phyloP scores from a whole-genome alignment of 2,888 invertebrate species.

The Portevinia maculata region DNA sequence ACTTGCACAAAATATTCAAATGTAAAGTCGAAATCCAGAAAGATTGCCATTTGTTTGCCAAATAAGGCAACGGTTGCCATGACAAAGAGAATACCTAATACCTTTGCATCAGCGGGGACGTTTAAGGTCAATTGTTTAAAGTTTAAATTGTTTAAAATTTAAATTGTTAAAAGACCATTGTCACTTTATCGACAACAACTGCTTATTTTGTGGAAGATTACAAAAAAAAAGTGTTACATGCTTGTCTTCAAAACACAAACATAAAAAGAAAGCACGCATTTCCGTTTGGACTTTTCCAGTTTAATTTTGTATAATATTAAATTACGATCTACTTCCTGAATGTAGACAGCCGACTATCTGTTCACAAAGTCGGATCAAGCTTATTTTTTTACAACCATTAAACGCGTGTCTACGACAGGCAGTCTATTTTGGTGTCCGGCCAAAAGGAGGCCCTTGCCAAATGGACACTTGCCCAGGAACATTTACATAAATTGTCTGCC shows the following conservation, averaged over 20 bases:
- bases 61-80: no score
- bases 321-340: slow-evolving; percentile 62
- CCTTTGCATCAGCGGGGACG: no score
- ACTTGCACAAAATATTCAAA: no score
- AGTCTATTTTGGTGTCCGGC: slow-evolving; percentile 18
- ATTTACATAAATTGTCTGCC: slow-evolving; percentile 72
- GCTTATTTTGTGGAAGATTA: no score
- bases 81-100: no score
- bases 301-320: slow-evolving; percentile 39
- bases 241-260: slow-evolving; percentile 42
- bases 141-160: no score
- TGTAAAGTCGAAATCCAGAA: no score
- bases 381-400: slow-evolving; percentile 4
- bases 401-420: neutral
- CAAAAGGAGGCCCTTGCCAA: slow-evolving; percentile 7
- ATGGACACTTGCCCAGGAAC: slow-evolving; percentile 44
- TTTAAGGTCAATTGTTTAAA: no score
- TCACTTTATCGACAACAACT: no score
- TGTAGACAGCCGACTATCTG: slow-evolving; percentile 65
- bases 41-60: no score
- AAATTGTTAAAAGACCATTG: no score
- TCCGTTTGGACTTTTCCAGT: slow-evolving; percentile 67
- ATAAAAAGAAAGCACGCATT: slow-evolving; percentile 72
- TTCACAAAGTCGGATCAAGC: slow-evolving; percentile 21
- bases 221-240: slow-evolving; percentile 48